These are phyloP conservation scores for Leucoraja ocellata DNA, from an alignment of 2,797 vertebrate species.

Conservation along the genomic window DNA sequence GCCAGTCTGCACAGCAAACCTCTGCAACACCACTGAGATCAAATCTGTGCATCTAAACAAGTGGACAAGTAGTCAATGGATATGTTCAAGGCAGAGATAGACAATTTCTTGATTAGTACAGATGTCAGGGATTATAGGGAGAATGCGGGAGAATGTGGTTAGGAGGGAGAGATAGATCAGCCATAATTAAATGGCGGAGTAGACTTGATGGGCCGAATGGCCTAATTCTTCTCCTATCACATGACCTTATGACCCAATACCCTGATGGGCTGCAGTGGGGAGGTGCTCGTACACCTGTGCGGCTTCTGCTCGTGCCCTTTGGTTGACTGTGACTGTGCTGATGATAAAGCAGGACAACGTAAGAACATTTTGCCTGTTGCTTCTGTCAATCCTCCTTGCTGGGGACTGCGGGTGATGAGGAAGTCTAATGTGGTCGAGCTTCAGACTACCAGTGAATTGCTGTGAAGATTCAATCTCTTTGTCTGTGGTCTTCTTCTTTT, in stretches of 20 bases:
- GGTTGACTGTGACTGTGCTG: neutral
- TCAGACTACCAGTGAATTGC: neutral
- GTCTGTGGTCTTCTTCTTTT: conserved; percentile 45
- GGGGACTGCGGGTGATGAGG: neutral
- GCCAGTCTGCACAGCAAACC: neutral
- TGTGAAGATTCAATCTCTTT: neutral
- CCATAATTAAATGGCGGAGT: too few species aligned
- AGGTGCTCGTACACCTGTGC: neutral
- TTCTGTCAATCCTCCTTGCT: neutral
- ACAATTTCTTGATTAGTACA: too few species aligned
- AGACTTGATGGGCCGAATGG: too few species aligned
- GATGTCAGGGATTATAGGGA: too few species aligned
- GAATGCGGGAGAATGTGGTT: too few species aligned
- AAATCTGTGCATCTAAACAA: neutral
- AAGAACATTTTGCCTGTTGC: neutral
- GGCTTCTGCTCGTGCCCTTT: neutral
- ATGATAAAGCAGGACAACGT: neutral
- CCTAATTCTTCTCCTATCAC: too few species aligned
- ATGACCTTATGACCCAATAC: too few species aligned
- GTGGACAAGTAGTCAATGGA: too few species aligned
- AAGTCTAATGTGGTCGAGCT: neutral
- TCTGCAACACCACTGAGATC: neutral
- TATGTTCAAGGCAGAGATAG: too few species aligned
- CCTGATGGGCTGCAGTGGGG: neutral
- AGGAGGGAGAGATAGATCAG: too few species aligned